Conservation (phyloP, 1,140 invertebrate species). For the Asobara japonica region DNA sequence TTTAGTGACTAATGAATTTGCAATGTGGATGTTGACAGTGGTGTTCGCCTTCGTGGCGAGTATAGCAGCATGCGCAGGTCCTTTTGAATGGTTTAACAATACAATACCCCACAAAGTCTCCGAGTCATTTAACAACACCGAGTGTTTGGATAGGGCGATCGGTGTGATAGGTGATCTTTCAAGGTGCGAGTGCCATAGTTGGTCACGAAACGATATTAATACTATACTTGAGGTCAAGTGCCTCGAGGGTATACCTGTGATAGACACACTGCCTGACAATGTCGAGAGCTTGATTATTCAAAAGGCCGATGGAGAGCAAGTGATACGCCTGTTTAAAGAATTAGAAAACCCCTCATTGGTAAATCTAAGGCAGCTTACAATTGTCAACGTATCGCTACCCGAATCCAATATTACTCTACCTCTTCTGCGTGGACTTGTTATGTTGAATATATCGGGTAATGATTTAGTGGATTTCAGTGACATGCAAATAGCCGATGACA, state of each 20-base stretch:
- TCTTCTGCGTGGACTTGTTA: constrained; percentile 59
- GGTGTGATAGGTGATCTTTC: background rate
- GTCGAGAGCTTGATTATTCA: constrained; percentile 14
- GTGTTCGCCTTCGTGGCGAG: constrained; percentile 28
- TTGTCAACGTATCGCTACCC: constrained; percentile 43
- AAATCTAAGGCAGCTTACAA: constrained; percentile 44
- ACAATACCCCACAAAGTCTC: background rate
- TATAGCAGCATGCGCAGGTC: constrained; percentile 23
- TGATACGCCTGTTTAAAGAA: constrained; percentile 43
- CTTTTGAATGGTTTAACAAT: constrained; percentile 15
- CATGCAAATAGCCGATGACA: constrained; percentile 29
- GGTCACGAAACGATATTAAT: constrained; percentile 11
- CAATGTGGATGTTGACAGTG: constrained; percentile 32
- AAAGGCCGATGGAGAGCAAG: constrained; percentile 42
- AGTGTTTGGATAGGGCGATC: constrained; percentile 27
- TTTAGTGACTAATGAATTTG: constrained; percentile 18
- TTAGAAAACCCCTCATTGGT: constrained; percentile 42
- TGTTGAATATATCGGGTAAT: constrained; percentile 68
- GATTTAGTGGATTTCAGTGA: constrained; percentile 57
- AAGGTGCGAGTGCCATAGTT: constrained; percentile 21
- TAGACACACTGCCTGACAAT: constrained; percentile 23
- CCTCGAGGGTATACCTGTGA: constrained; percentile 18
- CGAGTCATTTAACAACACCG: background rate
- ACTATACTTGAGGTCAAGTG: constrained; percentile 21
- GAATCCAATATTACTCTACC: constrained; percentile 57